Evolutionary conservation across 2,113 vertebrate species (phyloP).

Genomic region (Pristiophorus japonicus): DNA sequence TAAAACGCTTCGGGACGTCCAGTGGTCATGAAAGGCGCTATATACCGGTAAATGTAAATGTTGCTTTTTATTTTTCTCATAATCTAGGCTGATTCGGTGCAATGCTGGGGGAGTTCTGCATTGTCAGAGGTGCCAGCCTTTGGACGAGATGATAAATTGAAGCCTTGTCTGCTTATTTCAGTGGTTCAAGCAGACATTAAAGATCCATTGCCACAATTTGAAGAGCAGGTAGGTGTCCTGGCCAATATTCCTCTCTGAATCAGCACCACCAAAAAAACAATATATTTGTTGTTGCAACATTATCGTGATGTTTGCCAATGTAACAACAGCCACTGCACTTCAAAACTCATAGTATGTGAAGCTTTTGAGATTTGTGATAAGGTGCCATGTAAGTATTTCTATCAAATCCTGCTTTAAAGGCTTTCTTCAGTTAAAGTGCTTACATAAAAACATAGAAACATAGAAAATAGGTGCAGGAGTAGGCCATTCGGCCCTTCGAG

Average conservation of each 20-base stretch:
- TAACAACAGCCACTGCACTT: no score
- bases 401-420: background rate
- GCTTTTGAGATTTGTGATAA: background rate
- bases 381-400: background rate
- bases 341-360: background rate
- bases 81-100: background rate
- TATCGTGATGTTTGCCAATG: no score
- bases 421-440: background rate
- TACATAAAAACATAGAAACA: no score
- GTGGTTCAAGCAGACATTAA: background rate
- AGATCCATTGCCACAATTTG: background rate
- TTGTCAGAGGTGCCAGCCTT: background rate
- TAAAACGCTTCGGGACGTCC: no score
- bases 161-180: background rate
- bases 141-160: background rate
- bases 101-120: background rate
- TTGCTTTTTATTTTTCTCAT: background rate
- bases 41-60: no score
- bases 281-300: no score
- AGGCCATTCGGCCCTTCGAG: no score
- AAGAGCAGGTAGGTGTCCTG: background rate
- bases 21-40: no score
- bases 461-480: no score
- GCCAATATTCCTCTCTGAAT: background rate
- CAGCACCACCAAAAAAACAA: background rate